Conservation (phyloP, 1,140 invertebrate genomes). For the Onthophagus taurus region DNA sequence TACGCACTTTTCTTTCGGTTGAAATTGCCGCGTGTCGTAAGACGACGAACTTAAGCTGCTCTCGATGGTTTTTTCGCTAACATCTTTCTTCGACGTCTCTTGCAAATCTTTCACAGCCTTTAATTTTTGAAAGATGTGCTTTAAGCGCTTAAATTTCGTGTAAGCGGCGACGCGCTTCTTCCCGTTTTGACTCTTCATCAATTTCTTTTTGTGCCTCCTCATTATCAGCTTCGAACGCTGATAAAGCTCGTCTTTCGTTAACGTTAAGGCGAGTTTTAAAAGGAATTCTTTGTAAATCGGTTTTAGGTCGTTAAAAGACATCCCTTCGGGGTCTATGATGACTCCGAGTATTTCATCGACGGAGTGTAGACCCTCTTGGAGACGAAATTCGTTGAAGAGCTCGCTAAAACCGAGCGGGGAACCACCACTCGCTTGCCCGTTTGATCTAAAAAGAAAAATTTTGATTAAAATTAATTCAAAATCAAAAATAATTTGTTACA, state of each 20-base stretch:
- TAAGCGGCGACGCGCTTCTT: slow-evolving; percentile 36
- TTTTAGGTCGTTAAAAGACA: slow-evolving; percentile 86
- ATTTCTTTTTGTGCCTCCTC: slow-evolving; percentile 66
- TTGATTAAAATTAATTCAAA: not conserved
- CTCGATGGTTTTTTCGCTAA: slow-evolving; percentile 35
- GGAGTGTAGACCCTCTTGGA: slow-evolving; percentile 75
- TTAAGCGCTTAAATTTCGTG: slow-evolving; percentile 30
- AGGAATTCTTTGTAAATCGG: slow-evolving; percentile 85
- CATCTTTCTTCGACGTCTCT: slow-evolving; percentile 5
- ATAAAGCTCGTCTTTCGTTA: slow-evolving; percentile 84
- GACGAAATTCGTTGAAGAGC: slow-evolving; percentile 71
- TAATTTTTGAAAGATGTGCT: slow-evolving; percentile 32
- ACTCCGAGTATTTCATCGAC: slow-evolving; percentile 80
- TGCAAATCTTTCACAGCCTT: slow-evolving; percentile 19
- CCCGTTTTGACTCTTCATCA: slow-evolving; percentile 40
- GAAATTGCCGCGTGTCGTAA: slow-evolving; percentile 48
- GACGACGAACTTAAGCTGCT: slow-evolving; percentile 49
- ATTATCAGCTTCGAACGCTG: slow-evolving; percentile 82
- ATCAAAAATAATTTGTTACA: too few species aligned
- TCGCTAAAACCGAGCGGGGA: slow-evolving; percentile 74
- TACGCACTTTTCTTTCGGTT: slow-evolving; percentile 43
- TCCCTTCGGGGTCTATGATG: slow-evolving; percentile 81
- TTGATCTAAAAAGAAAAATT: slow-evolving; percentile 40
- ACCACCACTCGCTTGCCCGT: slow-evolving; percentile 50
- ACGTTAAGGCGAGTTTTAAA: slow-evolving; percentile 71